Conservation (phyloP, 2,113 vertebrate genomes). For the Boleophthalmus pectinirostris region DNA sequence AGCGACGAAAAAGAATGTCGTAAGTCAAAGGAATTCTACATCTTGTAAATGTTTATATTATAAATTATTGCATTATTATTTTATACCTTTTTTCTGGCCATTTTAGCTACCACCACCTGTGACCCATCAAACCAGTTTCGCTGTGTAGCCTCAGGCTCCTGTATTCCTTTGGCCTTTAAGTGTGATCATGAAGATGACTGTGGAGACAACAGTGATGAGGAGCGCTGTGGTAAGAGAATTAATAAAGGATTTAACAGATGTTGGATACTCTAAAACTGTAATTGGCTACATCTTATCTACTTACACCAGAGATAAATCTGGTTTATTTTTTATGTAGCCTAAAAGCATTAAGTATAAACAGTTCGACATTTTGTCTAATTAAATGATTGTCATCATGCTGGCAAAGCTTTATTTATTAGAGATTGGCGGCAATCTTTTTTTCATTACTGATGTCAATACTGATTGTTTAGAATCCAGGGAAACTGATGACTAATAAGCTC, state of each 20-base stretch:
- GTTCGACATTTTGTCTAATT: too few relatives aligned
- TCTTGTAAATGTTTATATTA: neutral
- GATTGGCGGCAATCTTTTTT: too few relatives aligned
- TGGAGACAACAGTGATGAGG: conserved; percentile 95
- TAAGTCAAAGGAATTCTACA: conserved; percentile 70
- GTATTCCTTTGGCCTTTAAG: conserved; percentile 94
- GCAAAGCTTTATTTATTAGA: neutral
- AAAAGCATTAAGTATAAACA: neutral
- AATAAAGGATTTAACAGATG: neutral
- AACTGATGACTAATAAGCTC: too few relatives aligned
- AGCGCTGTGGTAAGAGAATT: conserved; percentile 85
- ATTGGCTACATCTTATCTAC: neutral
- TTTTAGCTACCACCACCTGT: conserved; percentile 87
- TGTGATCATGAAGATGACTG: conserved; percentile 98
- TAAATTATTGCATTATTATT: neutral
- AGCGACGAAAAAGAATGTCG: conserved; percentile 95
- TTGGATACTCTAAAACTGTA: neutral
- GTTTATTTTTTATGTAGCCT: neutral
- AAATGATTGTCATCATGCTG: neutral
- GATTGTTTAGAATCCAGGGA: too few relatives aligned
- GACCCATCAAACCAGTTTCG: conserved; percentile 90
- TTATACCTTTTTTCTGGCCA: neutral
- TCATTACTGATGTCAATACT: too few relatives aligned
- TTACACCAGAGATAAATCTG: neutral
- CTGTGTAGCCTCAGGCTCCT: conserved; percentile 90